These are phyloP conservation scores for Heliconius melpomene DNA, from an alignment of 1,140 invertebrate species.

Conservation along the genomic window DNA sequence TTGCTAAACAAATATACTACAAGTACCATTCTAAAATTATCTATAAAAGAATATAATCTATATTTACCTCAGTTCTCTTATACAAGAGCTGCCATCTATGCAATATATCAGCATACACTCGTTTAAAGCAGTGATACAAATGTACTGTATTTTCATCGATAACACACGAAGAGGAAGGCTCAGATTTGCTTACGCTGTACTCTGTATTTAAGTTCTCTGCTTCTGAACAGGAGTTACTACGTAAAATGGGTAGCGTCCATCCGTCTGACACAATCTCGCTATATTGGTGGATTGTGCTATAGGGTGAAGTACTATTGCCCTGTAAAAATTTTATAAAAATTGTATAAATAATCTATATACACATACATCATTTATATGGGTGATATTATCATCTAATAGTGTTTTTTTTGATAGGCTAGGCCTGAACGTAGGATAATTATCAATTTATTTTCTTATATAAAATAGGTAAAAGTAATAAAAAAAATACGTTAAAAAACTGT, in stretches of 20 bases:
- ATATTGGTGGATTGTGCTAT: conserved; percentile 94
- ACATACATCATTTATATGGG: too few relatives aligned
- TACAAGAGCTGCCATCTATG: conserved; percentile 91
- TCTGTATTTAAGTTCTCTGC: conserved; percentile 84
- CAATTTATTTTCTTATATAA: too few relatives aligned
- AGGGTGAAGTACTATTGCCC: conserved; percentile 90
- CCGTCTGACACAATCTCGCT: conserved; percentile 88
- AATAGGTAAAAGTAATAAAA: too few relatives aligned
- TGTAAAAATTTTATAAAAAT: conserved; percentile 38
- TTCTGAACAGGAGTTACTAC: conserved; percentile 95
- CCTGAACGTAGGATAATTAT: too few relatives aligned
- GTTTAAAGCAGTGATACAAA: conserved; percentile 93
- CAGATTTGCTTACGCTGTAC: conserved; percentile 62
- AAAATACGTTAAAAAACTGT: too few relatives aligned
- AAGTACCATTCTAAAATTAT: too few relatives aligned
- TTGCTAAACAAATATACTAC: too few relatives aligned
- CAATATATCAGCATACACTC: conserved; percentile 93
- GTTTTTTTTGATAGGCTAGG: too few relatives aligned
- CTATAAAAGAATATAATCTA: too few relatives aligned
- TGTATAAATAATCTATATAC: conserved; percentile 2
- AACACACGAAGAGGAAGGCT: conserved; percentile 59
- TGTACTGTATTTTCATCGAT: conserved; percentile 74
- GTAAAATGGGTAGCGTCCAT: conserved; percentile 86
- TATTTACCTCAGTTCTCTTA: conserved; percentile 86
- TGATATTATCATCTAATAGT: background rate